A percentile compares a stretch with the other conserved stretches of the same genome.
Conservation (phyloP, 2,888 invertebrate genomes). For the Cetonia aurata region DNA sequence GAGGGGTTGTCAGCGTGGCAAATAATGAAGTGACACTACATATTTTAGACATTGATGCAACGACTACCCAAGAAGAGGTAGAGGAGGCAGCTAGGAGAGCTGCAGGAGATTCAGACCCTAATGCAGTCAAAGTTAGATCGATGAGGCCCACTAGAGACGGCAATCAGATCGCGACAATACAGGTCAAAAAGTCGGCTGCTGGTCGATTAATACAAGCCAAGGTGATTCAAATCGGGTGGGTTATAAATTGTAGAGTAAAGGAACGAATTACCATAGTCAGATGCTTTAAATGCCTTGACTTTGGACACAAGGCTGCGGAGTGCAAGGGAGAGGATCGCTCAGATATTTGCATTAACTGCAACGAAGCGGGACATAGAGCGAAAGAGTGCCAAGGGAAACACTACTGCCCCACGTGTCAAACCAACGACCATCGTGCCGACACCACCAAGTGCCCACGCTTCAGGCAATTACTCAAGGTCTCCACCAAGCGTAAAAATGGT, state of each 20-base stretch:
- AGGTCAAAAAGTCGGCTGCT: background rate
- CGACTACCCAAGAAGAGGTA: background rate
- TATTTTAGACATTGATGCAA: slow-evolving; percentile 3
- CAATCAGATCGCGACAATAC: slow-evolving; percentile 3
- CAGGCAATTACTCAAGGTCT: background rate
- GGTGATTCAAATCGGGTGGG: slow-evolving; percentile 8
- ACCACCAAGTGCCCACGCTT: no score
- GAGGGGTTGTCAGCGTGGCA: background rate
- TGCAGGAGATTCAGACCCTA: background rate
- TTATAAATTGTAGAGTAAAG: slow-evolving; percentile 7
- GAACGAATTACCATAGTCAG: background rate
- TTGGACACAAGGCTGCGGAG: no score
- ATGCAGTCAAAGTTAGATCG: background rate
- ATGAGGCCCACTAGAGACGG: slow-evolving; percentile 14
- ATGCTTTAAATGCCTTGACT: no score
- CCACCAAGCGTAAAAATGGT: background rate
- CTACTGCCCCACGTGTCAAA: no score
- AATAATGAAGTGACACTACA: background rate
- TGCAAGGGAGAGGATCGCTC: background rate
- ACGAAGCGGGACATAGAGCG: no score
- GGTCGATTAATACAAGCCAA: background rate
- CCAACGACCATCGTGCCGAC: no score
- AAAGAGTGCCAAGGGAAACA: no score
- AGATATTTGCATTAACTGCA: background rate
- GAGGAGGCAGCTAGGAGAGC: slow-evolving; percentile 1